phyloP scores from a whole-genome alignment of 2,113 vertebrate species.

The Pangasianodon hypophthalmus region DNA sequence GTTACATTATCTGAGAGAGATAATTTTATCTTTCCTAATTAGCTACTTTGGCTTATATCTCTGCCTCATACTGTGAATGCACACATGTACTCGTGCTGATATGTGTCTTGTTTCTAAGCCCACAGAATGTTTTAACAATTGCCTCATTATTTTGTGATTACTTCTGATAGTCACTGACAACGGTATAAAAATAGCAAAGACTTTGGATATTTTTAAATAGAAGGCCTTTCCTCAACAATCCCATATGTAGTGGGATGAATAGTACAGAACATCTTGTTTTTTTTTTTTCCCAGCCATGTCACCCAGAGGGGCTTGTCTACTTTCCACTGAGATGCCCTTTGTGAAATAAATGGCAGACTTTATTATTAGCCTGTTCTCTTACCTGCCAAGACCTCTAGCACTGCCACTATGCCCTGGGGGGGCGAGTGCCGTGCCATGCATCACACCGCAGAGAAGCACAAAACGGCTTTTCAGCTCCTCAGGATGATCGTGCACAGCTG shows the following conservation, averaged over 20 bases:
- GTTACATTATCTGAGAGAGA: not conserved
- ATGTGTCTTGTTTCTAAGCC: not conserved
- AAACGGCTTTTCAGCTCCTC: conserved; percentile 7
- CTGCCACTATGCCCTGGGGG: conserved; percentile 44
- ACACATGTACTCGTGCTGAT: not conserved
- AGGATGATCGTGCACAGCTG: conserved; percentile 8
- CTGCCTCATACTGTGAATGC: not conserved
- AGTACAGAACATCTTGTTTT: conserved; percentile 22
- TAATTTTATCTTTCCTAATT: not conserved
- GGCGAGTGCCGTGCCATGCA: conserved; percentile 20
- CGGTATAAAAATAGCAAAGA: not conserved
- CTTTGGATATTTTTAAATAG: not conserved
- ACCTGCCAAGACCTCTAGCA: conserved; percentile 49
- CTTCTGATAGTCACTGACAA: not conserved
- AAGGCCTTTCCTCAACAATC: not conserved
- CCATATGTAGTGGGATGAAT: conserved; percentile 2
- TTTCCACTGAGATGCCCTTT: conserved; percentile 57
- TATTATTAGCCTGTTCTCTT: conserved; percentile 59
- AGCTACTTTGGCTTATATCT: not conserved
- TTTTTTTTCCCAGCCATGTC: conserved; percentile 12
- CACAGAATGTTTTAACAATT: not conserved
- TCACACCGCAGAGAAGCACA: conserved; percentile 38
- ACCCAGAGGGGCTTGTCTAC: conserved; percentile 34
- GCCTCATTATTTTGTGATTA: not conserved
- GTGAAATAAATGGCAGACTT: conserved; percentile 57